Percentiles rank a stretch among this genome's conserved stretches.
phyloP scores from a whole-genome alignment of 2,113 vertebrate species.

The Sander lucioperca region DNA sequence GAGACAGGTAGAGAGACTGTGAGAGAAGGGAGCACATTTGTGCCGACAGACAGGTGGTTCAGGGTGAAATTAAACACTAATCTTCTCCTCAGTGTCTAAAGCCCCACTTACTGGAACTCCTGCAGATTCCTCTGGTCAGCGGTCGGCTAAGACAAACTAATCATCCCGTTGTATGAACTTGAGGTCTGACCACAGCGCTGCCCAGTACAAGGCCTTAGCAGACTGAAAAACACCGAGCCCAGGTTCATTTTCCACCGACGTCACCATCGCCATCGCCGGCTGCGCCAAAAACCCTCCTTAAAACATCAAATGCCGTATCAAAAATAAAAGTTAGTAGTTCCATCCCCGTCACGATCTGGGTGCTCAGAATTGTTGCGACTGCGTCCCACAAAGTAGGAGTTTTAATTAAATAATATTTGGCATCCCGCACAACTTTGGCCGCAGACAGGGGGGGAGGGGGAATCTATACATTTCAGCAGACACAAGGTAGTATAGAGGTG shows the following conservation, averaged over 20 bases:
- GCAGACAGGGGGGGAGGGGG: slow-evolving; percentile 32
- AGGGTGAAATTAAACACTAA: slow-evolving; percentile 67
- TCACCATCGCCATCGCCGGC: slow-evolving; percentile 53
- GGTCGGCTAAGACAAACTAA: slow-evolving; percentile 79
- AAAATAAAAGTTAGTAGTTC: slow-evolving; percentile 59
- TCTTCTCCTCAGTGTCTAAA: slow-evolving; percentile 66
- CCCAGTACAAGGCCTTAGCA: slow-evolving; percentile 67
- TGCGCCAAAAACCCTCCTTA: slow-evolving; percentile 47
- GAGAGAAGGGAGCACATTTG: not conserved
- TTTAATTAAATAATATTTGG: slow-evolving; percentile 79
- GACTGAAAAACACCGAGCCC: slow-evolving; percentile 60
- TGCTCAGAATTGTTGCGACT: slow-evolving; percentile 46
- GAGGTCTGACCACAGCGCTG: slow-evolving; percentile 69
- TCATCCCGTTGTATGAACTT: slow-evolving; percentile 72
- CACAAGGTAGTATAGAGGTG: slow-evolving; percentile 78
- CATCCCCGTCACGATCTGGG: slow-evolving; percentile 31
- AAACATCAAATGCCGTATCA: slow-evolving; percentile 67
- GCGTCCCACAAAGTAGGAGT: slow-evolving; percentile 49
- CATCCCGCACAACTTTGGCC: slow-evolving; percentile 48
- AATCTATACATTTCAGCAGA: slow-evolving; percentile 80
- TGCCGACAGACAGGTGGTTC: slow-evolving; percentile 53
- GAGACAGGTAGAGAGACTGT: slow-evolving; percentile 36
- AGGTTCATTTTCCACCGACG: slow-evolving; percentile 70
- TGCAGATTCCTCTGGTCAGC: slow-evolving; percentile 73
- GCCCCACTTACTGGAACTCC: slow-evolving; percentile 80